Evolutionary conservation across 2,797 vertebrate species (phyloP).

Genomic region (Sebastes miniatus): DNA sequence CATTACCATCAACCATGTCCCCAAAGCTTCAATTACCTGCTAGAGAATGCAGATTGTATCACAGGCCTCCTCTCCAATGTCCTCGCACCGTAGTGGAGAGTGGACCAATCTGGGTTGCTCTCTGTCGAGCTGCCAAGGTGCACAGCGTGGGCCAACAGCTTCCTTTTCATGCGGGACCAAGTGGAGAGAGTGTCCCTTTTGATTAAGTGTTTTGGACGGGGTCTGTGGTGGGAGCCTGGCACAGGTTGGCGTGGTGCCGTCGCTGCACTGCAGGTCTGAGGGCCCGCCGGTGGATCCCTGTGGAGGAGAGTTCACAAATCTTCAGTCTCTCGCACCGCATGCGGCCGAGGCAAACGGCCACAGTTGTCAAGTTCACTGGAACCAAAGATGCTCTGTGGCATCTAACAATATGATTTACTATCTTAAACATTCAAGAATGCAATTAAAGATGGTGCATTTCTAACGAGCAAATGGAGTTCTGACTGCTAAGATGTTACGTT

Average conservation of each 20-base stretch:
- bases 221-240: slow-evolving; percentile 36
- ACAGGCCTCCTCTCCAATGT: slow-evolving; percentile 12
- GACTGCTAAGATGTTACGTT: neutral
- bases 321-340: slow-evolving; percentile 15
- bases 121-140: slow-evolving; percentile 49
- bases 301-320: slow-evolving; percentile 33
- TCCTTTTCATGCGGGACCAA: slow-evolving; percentile 56
- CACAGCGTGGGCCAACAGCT: slow-evolving; percentile 47
- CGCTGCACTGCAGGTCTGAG: slow-evolving; percentile 31
- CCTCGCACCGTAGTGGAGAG: neutral
- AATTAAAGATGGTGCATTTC: neutral
- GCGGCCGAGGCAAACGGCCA: slow-evolving; percentile 26
- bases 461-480: neutral
- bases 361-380: neutral
- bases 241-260: slow-evolving; percentile 39
- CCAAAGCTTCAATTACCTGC: slow-evolving; percentile 54
- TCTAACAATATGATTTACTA: slow-evolving; percentile 5
- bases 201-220: slow-evolving; percentile 59
- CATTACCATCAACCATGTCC: slow-evolving; percentile 33
- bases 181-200: slow-evolving; percentile 56
- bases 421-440: neutral
- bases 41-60: slow-evolving; percentile 51
- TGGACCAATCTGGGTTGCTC: slow-evolving; percentile 26
- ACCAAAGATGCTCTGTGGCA: neutral
- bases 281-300: slow-evolving; percentile 35